A percentile compares a stretch with the other conserved stretches of the same genome.
These are phyloP conservation scores for Oscheius sp. DNA, from an alignment of 1,140 invertebrate genomes.

Conservation along the genomic window DNA sequence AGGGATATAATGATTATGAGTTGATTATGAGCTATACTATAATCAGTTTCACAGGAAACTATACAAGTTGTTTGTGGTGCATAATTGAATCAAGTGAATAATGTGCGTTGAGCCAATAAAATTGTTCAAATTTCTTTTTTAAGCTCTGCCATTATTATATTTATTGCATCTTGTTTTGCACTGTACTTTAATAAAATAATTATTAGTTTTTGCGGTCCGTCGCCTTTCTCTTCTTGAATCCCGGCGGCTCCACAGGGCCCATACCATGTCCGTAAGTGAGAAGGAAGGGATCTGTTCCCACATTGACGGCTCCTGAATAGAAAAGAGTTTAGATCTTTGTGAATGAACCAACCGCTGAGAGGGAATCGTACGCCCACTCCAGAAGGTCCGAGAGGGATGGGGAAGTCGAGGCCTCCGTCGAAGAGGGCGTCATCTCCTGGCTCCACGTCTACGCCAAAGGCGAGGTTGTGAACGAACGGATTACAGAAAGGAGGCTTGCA, in stretches of 20 bases:
- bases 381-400: conserved; percentile 41
- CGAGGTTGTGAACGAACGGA: conserved; percentile 45
- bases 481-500: conserved; percentile 48
- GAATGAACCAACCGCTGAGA: conserved; percentile 14
- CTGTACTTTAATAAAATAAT: no score
- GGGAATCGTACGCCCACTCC: conserved; percentile 46
- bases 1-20: no score
- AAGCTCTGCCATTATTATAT: no score
- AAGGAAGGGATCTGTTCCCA: conserved; percentile 45
- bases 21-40: no score
- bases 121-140: no score
- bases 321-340: neutral
- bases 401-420: conserved; percentile 45
- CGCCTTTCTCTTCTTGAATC: conserved; percentile 38
- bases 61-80: no score
- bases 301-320: conserved; percentile 39
- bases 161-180: no score
- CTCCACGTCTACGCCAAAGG: conserved; percentile 47
- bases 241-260: conserved; percentile 47
- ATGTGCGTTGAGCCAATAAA: no score
- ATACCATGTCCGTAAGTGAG: conserved; percentile 47
- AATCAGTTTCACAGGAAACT: no score
- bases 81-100: no score
- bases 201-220: no score
- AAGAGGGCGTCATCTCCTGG: conserved; percentile 44